Evolutionary conservation across 2,113 vertebrate genomes (phyloP).

Genomic region (Suricata suricatta): DNA sequence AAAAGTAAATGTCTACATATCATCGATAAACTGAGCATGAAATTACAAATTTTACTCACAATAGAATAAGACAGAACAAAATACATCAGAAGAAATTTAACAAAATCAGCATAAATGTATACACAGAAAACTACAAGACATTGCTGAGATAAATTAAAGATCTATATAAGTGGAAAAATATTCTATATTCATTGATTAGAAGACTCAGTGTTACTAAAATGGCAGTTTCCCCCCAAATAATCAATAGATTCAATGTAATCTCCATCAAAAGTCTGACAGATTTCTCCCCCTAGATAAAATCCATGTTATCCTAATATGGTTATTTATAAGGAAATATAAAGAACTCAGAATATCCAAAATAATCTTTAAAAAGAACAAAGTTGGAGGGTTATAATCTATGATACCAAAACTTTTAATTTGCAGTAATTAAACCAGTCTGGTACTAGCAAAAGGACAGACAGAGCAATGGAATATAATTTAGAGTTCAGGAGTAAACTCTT

Average conservation of each 20-base stretch:
- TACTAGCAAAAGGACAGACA: neutral
- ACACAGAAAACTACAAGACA: neutral
- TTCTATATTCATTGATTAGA: neutral
- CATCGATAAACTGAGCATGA: slow-evolving; percentile 42
- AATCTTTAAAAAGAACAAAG: slow-evolving; percentile 21
- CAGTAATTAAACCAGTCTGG: neutral
- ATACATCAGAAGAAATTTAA: slow-evolving; percentile 23
- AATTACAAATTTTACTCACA: slow-evolving; percentile 26
- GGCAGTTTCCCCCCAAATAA: neutral
- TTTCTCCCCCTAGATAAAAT: too few species aligned
- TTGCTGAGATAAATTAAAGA: slow-evolving; percentile 16
- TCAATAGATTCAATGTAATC: neutral
- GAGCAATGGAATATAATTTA: neutral
- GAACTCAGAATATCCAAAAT: slow-evolving; percentile 11
- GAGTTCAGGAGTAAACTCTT: neutral
- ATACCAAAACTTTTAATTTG: neutral
- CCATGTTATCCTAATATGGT: neutral
- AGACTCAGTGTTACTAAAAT: slow-evolving; percentile 24
- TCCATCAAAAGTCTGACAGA: neutral
- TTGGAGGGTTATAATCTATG: neutral
- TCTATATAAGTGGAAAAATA: slow-evolving; percentile 3
- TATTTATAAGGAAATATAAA: slow-evolving; percentile 19
- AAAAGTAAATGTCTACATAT: neutral
- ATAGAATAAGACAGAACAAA: neutral
- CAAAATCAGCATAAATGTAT: neutral